Base-by-base conservation (phyloP, 2,888 invertebrate species). In the Nudaria mundana region DNA sequence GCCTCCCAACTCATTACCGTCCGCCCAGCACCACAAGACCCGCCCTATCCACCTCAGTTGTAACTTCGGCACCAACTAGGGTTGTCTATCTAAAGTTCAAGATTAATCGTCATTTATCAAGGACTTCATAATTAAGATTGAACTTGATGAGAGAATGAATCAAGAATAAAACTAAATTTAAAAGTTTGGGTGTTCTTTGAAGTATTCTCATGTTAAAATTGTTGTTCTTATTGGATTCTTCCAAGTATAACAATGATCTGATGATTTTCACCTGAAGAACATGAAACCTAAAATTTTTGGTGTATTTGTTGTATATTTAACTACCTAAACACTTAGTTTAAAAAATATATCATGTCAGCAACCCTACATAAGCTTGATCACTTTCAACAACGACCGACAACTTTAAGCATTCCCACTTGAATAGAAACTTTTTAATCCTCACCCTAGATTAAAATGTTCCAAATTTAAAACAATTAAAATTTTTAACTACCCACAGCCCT, bases 1-100 rank as follows among this genome's bases (percentile, higher is more conserved):
- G 53, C 64, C 65, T 63, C 68, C 67, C 67, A 66, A 73, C 78
- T 84, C 84, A 81, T 84, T 84, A 83, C 76, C 68, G 67, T 60
- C 64, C 64, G 66, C 61, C 63, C 59, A 57, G 65, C 52, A 63
- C 81, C 83, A 51, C 77, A 84, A 83, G 84, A 77, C 80, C 81
- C 80, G 81, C 81, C 81, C 79, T 59, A 62, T 55, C 57, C 58
- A 56, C 69, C 73, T 64, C 67, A 65, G 65, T 66, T 75, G n/a
- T 72, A 80, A 80, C 81, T 80, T 79, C 65, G 59, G 54, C 24
- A 24, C 50, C 37, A 28, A 37, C 24, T 40, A 71, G 71, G 71
- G 71, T 30, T 64, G 63, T 33, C 57, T 40, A 26, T n/a, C n/a
- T n/a, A n/a, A n/a, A n/a, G n/a, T n/a, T n/a, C n/a, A n/a, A n/a